These are phyloP conservation scores for Gila robusta DNA, from an alignment of 2,797 vertebrate species.

Conservation along the genomic window DNA sequence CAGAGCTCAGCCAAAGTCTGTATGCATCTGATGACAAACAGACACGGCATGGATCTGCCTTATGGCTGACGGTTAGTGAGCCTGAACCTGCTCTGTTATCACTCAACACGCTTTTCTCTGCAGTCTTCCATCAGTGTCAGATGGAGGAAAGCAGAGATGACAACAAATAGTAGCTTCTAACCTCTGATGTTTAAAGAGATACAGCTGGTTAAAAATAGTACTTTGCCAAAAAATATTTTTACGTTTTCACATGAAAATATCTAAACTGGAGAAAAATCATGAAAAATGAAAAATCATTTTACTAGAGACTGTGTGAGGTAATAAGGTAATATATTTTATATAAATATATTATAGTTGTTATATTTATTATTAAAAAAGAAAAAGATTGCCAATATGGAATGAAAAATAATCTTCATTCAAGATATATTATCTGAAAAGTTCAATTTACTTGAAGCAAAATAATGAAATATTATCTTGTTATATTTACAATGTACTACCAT, in stretches of 20 bases:
- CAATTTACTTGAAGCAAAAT: not conserved
- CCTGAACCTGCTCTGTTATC: constrained; percentile 32
- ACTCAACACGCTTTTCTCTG: constrained; percentile 20
- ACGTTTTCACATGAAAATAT: not conserved
- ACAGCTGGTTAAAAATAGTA: constrained; percentile 19
- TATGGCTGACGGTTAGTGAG: constrained; percentile 33
- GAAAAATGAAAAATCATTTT: not conserved
- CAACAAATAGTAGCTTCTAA: constrained; percentile 28
- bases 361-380: not conserved
- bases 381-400: not conserved
- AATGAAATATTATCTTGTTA: not conserved
- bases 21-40: constrained; percentile 43
- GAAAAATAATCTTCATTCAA: not conserved
- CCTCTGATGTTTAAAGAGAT: constrained; percentile 18
- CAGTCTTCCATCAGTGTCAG: constrained; percentile 26
- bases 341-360: not conserved
- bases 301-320: not conserved
- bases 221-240: no score
- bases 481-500: not conserved
- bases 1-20: constrained; percentile 38
- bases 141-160: constrained; percentile 34
- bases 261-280: not conserved
- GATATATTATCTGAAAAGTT: not conserved
- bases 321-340: no score
- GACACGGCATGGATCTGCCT: constrained; percentile 34